Percentiles rank a stretch among this genome's conserved stretches.
Evolutionary conservation across 2,113 vertebrate species (phyloP).

Genomic region (Notarius lentiginosus): DNA sequence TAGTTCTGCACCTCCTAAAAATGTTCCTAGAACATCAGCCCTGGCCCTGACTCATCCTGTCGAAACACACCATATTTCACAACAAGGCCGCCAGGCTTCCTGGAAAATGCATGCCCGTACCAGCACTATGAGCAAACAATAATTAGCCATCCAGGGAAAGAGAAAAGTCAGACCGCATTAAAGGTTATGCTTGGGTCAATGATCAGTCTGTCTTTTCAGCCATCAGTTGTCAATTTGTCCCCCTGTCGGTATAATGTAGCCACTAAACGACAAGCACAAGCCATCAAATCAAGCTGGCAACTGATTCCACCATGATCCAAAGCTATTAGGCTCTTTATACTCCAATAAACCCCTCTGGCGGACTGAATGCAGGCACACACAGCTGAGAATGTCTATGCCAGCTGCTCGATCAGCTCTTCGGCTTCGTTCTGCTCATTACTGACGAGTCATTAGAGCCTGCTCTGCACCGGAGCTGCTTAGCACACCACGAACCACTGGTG

Average conservation of each 20-base stretch:
- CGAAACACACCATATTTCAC: neutral
- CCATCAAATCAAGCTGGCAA: conserved; percentile 39
- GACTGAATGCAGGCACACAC: conserved; percentile 2
- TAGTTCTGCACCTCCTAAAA: neutral
- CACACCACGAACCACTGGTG: conserved; percentile 25
- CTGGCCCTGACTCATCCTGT: neutral
- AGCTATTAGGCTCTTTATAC: conserved; percentile 41
- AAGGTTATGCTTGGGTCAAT: conserved; percentile 25
- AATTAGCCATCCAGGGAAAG: neutral
- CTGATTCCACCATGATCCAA: conserved; percentile 16
- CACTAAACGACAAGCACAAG: conserved; percentile 22
- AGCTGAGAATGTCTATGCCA: conserved; percentile 38
- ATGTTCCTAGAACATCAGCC: neutral
- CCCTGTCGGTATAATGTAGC: conserved; percentile 3
- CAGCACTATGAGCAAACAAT: neutral
- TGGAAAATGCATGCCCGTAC: neutral
- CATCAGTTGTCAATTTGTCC: conserved; percentile 8
- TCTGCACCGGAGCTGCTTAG: conserved; percentile 52
- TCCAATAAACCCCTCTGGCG: conserved; percentile 22
- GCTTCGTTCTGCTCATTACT: conserved; percentile 43
- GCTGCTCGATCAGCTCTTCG: conserved; percentile 44
- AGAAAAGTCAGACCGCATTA: neutral
- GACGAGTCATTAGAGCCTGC: conserved; percentile 53
- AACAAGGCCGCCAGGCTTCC: neutral
- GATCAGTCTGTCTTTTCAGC: neutral